Evolutionary conservation across 1,140 invertebrate genomes (phyloP).

Genomic region (Hesperophylax magnus): DNA sequence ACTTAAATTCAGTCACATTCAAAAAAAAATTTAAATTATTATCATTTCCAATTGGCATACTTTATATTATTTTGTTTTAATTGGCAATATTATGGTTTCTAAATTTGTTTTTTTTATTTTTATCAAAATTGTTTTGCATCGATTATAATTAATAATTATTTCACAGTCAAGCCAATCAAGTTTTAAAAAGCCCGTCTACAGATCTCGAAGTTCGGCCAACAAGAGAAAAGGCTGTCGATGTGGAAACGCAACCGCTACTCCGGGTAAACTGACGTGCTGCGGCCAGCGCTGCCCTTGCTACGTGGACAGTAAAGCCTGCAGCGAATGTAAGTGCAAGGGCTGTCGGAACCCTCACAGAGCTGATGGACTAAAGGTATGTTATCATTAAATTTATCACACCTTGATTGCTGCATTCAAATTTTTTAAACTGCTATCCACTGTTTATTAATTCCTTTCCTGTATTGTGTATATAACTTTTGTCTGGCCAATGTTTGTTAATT

Average conservation of each 20-base stretch:
- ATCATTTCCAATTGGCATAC: too few relatives aligned
- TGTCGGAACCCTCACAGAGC: constrained; percentile 90
- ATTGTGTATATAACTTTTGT: too few relatives aligned
- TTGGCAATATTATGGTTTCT: too few relatives aligned
- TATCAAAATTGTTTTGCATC: neutral
- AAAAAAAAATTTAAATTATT: too few relatives aligned
- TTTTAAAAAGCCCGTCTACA: constrained; percentile 71
- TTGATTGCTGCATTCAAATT: too few relatives aligned
- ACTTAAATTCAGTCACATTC: too few relatives aligned
- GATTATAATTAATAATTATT: neutral
- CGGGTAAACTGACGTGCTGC: constrained; percentile 92
- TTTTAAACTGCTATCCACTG: too few relatives aligned
- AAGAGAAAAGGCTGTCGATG: constrained; percentile 87
- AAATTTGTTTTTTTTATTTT: neutral
- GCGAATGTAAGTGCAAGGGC: constrained; percentile 90
- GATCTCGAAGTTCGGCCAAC: constrained; percentile 65
- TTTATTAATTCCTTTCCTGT: too few relatives aligned
- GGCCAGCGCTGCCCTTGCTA: constrained; percentile 95
- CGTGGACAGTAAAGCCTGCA: constrained; percentile 87
- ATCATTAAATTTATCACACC: too few relatives aligned
- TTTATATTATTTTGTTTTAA: too few relatives aligned
- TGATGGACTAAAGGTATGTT: constrained; percentile 81
- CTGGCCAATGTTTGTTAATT: too few relatives aligned
- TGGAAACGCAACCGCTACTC: constrained; percentile 89
- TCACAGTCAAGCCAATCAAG: constrained; percentile 63